Evolutionary conservation across 2,797 vertebrate species (phyloP).

Genomic region (Danionella dracula): DNA sequence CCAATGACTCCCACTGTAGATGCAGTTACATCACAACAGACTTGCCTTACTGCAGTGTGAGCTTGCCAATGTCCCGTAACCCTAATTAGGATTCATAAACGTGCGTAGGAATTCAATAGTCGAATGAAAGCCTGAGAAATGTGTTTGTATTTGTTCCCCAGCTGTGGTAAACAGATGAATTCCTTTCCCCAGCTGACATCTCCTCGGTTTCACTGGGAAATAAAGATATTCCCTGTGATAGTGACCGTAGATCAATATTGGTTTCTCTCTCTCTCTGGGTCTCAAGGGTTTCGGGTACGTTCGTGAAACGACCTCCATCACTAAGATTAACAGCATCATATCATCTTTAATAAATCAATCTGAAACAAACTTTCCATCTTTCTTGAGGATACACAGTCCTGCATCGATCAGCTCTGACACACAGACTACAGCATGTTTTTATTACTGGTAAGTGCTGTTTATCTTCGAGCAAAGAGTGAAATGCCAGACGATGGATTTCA

Average conservation of each 20-base stretch:
- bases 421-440: neutral
- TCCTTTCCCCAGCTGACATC: neutral
- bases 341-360: constrained; percentile 49
- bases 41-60: no score
- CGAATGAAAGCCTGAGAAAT: no score
- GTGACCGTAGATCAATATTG: constrained; percentile 10
- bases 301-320: constrained; percentile 6
- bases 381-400: neutral
- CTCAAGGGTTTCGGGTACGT: neutral
- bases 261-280: no score
- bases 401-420: neutral
- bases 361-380: constrained; percentile 9
- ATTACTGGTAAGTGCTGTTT: neutral
- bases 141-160: no score
- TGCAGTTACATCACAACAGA: no score
- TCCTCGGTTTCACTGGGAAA: neutral
- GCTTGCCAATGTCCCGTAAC: no score
- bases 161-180: neutral
- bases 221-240: neutral
- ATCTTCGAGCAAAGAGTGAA: neutral
- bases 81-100: no score
- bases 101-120: no score
- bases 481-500: neutral
- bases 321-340: constrained; percentile 42
- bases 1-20: no score